These are phyloP conservation scores for Pseudorhombus dupliciocellatus DNA, from an alignment of 2,113 vertebrate genomes.

Conservation along the genomic window DNA sequence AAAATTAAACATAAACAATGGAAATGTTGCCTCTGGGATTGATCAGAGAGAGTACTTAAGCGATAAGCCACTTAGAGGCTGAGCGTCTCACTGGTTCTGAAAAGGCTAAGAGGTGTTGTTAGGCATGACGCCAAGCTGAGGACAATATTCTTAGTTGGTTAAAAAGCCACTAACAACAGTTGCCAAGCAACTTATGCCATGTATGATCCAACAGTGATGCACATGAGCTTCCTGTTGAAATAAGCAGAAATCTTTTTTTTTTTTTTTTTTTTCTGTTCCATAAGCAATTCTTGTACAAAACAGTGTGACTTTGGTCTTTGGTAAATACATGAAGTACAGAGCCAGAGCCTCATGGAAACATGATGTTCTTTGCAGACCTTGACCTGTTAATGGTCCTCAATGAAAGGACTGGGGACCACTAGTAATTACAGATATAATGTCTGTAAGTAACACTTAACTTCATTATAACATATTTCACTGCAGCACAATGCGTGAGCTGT, in stretches of 20 bases:
- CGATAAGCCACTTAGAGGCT: conserved; percentile 17
- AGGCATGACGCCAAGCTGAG: conserved; percentile 18
- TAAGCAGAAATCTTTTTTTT: conserved; percentile 10
- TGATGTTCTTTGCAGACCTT: too few species aligned
- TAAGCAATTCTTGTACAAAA: conserved; percentile 14
- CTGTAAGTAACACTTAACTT: too few species aligned
- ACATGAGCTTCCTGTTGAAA: not conserved
- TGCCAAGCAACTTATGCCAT: too few species aligned
- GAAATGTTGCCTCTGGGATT: conserved; percentile 13
- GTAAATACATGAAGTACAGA: not conserved
- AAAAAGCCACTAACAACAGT: not conserved
- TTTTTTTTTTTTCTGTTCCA: not conserved
- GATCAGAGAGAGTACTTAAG: conserved; percentile 27
- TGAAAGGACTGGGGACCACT: too few species aligned
- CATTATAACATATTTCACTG: too few species aligned
- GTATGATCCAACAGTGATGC: not conserved
- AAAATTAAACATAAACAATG: conserved; percentile 13
- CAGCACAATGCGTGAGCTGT: too few species aligned
- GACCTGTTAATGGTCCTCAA: too few species aligned
- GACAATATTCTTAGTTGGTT: not conserved
- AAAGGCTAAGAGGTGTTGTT: conserved; percentile 19
- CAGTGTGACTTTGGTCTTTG: not conserved
- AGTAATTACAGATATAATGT: too few species aligned
- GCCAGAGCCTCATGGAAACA: too few species aligned
- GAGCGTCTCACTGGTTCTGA: conserved; percentile 6